Conservation (phyloP, 2,797 vertebrate genomes). For the Pogonophryne albipinna region DNA sequence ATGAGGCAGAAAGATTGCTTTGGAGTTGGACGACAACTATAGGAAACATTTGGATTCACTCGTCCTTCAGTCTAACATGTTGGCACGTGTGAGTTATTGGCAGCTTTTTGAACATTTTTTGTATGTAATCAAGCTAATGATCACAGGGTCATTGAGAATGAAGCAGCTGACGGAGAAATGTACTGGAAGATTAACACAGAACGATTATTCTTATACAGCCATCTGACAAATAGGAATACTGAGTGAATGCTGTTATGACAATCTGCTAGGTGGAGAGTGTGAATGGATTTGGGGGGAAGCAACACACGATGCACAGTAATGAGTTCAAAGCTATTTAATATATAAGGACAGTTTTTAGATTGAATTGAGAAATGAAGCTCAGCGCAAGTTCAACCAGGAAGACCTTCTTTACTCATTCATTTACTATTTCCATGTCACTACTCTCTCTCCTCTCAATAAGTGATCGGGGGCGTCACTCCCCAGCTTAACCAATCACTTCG, state of each 20-base stretch:
- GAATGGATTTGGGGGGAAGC: slow-evolving; percentile 27
- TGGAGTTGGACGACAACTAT: slow-evolving; percentile 49
- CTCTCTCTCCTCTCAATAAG: too few relatives aligned
- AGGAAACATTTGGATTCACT: slow-evolving; percentile 56
- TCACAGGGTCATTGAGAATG: slow-evolving; percentile 37
- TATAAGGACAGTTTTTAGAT: neutral
- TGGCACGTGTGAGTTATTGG: slow-evolving; percentile 36
- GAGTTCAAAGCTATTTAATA: too few relatives aligned
- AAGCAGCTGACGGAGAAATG: slow-evolving; percentile 65
- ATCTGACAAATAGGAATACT: slow-evolving; percentile 32
- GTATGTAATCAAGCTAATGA: slow-evolving; percentile 65
- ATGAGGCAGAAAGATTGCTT: slow-evolving; percentile 68
- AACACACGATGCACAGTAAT: too few relatives aligned
- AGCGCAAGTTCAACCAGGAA: neutral
- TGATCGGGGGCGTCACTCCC: too few relatives aligned
- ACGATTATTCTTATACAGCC: slow-evolving; percentile 46
- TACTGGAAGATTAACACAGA: slow-evolving; percentile 54
- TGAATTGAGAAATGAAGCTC: slow-evolving; percentile 10
- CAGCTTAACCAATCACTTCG: too few relatives aligned
- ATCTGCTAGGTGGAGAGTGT: slow-evolving; percentile 30
- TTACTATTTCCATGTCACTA: too few relatives aligned
- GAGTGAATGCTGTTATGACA: slow-evolving; percentile 32
- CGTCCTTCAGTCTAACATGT: slow-evolving; percentile 37
- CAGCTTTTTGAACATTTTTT: slow-evolving; percentile 1
- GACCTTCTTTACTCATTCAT: too few relatives aligned